phyloP scores from a whole-genome alignment of 2,888 invertebrate genomes.

The Epinotia ramella region DNA sequence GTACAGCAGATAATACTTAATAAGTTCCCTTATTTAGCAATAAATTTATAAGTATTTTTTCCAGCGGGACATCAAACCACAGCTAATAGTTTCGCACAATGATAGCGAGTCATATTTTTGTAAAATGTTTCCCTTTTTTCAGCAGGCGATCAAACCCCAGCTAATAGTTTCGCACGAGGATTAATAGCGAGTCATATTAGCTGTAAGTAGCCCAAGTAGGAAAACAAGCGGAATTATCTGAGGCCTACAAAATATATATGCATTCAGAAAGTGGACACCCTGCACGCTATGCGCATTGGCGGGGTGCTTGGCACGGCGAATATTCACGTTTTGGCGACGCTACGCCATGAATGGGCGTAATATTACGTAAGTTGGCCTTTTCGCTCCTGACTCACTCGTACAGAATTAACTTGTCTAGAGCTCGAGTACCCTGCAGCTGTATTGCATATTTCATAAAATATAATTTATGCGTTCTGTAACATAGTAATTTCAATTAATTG shows the following conservation, averaged over 20 bases:
- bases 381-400: conserved; percentile 71
- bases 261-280: conserved; percentile 24
- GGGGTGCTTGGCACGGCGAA: conserved; percentile 48
- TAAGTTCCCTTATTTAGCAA: too few species aligned
- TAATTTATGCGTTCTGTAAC: conserved; percentile 46
- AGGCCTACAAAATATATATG: background rate
- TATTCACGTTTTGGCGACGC: conserved; percentile 61
- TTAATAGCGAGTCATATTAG: background rate
- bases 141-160: too few species aligned
- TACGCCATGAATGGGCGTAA: conserved; percentile 73
- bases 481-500: conserved; percentile 34
- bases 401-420: conserved; percentile 73
- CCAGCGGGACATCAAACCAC: too few species aligned
- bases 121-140: too few species aligned
- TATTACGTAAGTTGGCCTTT: conserved; percentile 73
- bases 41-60: too few species aligned
- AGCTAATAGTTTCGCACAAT: too few species aligned
- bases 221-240: background rate
- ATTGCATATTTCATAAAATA: conserved; percentile 62
- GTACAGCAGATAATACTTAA: background rate
- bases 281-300: conserved; percentile 27
- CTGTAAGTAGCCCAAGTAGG: background rate
- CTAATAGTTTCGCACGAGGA: background rate
- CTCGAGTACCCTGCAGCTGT: conserved; percentile 61
- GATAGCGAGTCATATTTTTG: too few species aligned